Conservation (phyloP, 2,797 vertebrate genomes). For the Rhyacichthys aspro region DNA sequence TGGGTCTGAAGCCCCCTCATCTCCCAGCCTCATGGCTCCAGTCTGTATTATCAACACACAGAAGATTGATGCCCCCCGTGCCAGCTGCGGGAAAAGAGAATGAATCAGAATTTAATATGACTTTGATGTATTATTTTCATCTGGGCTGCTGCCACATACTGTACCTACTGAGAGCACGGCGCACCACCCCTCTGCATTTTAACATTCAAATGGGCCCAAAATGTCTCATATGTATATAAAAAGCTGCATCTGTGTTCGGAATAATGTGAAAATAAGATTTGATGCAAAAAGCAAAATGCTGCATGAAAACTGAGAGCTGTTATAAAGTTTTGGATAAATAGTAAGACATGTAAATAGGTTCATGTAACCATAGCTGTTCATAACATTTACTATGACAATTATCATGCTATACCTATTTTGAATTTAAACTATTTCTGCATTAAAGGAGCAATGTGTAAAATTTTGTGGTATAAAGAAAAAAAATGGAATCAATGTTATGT, state of each 20-base stretch:
- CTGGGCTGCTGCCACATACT: constrained; percentile 57
- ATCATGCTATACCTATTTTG: too few species aligned
- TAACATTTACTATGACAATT: too few species aligned
- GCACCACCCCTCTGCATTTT: constrained; percentile 48
- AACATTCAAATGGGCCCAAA: constrained; percentile 55
- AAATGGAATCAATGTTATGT: too few species aligned
- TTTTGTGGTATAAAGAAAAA: too few species aligned
- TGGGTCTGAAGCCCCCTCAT: constrained; percentile 36
- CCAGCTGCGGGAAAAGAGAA: constrained; percentile 65
- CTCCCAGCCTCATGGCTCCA: constrained; percentile 36
- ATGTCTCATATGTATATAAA: constrained; percentile 45
- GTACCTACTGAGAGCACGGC: constrained; percentile 48
- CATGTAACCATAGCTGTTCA: too few species aligned
- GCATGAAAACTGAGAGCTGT: constrained; percentile 1
- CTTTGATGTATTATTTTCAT: constrained; percentile 79
- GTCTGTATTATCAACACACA: constrained; percentile 60
- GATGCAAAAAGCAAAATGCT: background rate
- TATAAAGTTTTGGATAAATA: too few species aligned
- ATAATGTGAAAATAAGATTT: background rate
- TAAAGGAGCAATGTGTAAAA: too few species aligned
- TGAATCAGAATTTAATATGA: constrained; percentile 75
- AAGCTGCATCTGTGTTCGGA: too few species aligned
- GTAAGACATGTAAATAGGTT: too few species aligned
- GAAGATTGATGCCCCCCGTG: constrained; percentile 64
- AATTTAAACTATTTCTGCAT: too few species aligned